A percentile compares a stretch with the other conserved stretches of the same genome.
Evolutionary conservation across 2,797 vertebrate genomes (phyloP).

Genomic region (Micrastur ruficollis): DNA sequence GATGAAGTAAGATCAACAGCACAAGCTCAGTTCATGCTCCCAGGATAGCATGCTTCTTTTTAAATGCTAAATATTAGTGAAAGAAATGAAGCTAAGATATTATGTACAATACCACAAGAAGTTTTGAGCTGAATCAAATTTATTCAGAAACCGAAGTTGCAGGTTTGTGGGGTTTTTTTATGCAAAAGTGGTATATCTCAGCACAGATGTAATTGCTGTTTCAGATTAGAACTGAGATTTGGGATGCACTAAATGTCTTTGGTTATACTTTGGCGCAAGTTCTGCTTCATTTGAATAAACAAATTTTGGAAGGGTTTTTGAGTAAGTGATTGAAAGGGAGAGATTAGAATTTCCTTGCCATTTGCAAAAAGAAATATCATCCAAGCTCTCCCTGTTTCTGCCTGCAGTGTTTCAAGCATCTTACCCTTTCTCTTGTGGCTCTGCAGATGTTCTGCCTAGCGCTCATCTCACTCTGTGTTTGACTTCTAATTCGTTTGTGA

Average conservation of each 20-base stretch:
- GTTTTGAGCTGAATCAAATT: neutral
- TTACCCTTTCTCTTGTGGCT: neutral
- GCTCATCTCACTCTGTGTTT: neutral
- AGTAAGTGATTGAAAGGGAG: neutral
- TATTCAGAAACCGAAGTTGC: neutral
- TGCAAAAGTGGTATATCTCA: neutral
- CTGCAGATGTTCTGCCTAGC: neutral
- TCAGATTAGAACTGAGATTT: conserved; percentile 12
- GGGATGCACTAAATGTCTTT: neutral
- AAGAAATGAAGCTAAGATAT: neutral
- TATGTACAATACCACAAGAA: neutral
- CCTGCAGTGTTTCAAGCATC: neutral
- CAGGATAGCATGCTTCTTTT: neutral
- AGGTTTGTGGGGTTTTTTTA: neutral
- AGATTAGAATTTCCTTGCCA: neutral
- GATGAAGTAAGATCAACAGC: neutral
- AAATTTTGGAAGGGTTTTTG: neutral
- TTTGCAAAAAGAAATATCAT: neutral
- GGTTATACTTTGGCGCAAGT: neutral
- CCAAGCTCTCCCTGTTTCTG: neutral
- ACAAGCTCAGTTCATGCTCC: neutral
- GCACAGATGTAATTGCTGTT: neutral
- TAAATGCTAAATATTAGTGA: neutral
- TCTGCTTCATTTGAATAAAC: conserved; percentile 25
- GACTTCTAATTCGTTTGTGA: conserved; percentile 9